These are phyloP conservation scores for Meriones unguiculatus DNA, from an alignment of 2,113 vertebrate genomes.

Conservation along the genomic window DNA sequence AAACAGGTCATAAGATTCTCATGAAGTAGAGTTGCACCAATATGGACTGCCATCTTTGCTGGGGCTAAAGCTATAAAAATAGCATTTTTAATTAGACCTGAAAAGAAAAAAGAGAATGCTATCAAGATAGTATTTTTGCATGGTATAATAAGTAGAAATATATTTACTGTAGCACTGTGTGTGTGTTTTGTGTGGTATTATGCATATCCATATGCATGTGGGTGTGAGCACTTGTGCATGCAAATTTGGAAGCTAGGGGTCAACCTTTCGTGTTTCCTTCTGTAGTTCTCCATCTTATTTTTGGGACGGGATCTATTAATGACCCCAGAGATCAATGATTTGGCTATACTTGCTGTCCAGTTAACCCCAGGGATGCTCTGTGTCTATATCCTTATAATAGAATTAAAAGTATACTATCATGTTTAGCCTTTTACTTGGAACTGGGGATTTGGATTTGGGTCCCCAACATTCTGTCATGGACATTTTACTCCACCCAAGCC, in stretches of 20 bases:
- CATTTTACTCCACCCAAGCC: neutral
- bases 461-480: neutral
- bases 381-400: neutral
- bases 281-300: neutral
- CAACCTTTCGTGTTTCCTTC: neutral
- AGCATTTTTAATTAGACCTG: constrained; percentile 46
- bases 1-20: neutral
- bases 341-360: neutral
- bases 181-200: neutral
- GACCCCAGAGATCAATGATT: neutral
- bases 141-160: neutral
- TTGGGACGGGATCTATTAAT: neutral
- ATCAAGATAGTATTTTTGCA: neutral
- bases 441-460: too few relatives aligned
- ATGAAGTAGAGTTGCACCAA: constrained; percentile 21
- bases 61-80: neutral
- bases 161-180: neutral
- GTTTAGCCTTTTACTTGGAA: neutral
- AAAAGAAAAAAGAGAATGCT: neutral
- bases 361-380: neutral
- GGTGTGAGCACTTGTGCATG: neutral
- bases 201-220: too few relatives aligned
- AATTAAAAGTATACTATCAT: neutral
- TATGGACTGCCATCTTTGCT: neutral
- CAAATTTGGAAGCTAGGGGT: neutral